Evolutionary conservation across 2,113 vertebrate genomes (phyloP), one percentile per base, ranked within the genome.

Genomic region (Hyla sarda): DNA sequence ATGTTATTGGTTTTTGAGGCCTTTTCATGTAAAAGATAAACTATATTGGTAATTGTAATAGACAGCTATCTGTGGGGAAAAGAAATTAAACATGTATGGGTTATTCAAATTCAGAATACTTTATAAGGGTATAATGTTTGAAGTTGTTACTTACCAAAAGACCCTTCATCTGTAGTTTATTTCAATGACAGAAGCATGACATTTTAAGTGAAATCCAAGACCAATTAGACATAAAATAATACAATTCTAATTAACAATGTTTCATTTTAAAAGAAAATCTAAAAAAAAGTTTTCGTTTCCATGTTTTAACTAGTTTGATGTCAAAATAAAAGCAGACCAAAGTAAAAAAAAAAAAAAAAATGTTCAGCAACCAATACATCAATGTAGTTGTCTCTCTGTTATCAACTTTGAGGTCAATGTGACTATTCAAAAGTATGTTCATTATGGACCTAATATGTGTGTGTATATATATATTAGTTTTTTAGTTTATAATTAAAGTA

Each of bases 11-110:
- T 81, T 86, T 69, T 72, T 86, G 67, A 54, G 79, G 52, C 67
- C 84, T 81, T 86, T 86, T 86, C 30, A 86, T 73, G 65, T 81
- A 32, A 80, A 60, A 81, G 77, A 86, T 86, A 25, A 86, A 86
- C 77, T 41, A 41, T 81, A 56, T 60, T 81, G 32, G 52, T 81
- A 81, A 86, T 81, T 21, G 34, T 62, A 81, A 81, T 69, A 81
- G 84, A 81, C 77, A 86, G 21, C 52, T 69, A 81, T 86, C 77
- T 73, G 41, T n/a, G 34, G 77, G 67, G 77, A 81, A 79, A 50
- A 71, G 16, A 60, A 62, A 86, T 86, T 81, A 86, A 86, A 86
- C n/a, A 86, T 86, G 77, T 86, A 86, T 86, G 76, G 77, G 77
- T 86, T 81, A 81, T 86, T 86, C 48, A 60, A 86, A 86, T 86